Percentiles rank a stretch among this genome's conserved stretches.
phyloP scores from a whole-genome alignment of 2,888 invertebrate genomes.

The Nemotelus pantherinus region DNA sequence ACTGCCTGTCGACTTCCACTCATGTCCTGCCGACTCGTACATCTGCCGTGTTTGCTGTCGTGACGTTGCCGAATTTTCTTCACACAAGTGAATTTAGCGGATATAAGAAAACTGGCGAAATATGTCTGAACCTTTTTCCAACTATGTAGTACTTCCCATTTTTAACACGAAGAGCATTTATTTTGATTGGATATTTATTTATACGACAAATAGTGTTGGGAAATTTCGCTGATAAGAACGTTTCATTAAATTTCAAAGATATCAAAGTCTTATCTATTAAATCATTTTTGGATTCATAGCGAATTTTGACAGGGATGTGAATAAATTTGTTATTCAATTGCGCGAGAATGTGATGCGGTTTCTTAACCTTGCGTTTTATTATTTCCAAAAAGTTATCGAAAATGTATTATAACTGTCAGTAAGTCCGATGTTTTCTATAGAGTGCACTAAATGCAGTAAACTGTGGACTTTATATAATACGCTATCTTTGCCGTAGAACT shows the following conservation, averaged over 20 bases:
- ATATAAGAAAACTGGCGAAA: too few species aligned
- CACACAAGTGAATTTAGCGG: too few species aligned
- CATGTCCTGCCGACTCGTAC: too few species aligned
- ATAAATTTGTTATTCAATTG: slow-evolving; percentile 37
- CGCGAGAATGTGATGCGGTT: slow-evolving; percentile 36
- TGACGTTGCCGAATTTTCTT: too few species aligned
- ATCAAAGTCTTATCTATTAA: slow-evolving; percentile 1
- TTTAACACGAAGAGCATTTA: too few species aligned
- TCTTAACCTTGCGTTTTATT: slow-evolving; percentile 35
- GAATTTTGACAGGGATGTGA: slow-evolving; percentile 10
- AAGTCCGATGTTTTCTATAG: slow-evolving; percentile 39
- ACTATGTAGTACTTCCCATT: too few species aligned
- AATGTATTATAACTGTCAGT: slow-evolving; percentile 43
- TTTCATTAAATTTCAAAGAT: slow-evolving; percentile 11
- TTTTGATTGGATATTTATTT: too few species aligned
- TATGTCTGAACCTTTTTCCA: too few species aligned
- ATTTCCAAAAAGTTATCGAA: slow-evolving; percentile 49
- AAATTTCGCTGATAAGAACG: too few species aligned
- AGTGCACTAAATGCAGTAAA: slow-evolving; percentile 45
- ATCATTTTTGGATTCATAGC: not conserved
- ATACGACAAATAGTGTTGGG: too few species aligned
- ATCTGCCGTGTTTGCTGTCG: too few species aligned
- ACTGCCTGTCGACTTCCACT: too few species aligned
- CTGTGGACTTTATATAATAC: slow-evolving; percentile 47
- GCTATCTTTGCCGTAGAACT: slow-evolving; percentile 47